Evolutionary conservation across 2,888 invertebrate species (phyloP).

Genomic region (Trichopria drosophilae): DNA sequence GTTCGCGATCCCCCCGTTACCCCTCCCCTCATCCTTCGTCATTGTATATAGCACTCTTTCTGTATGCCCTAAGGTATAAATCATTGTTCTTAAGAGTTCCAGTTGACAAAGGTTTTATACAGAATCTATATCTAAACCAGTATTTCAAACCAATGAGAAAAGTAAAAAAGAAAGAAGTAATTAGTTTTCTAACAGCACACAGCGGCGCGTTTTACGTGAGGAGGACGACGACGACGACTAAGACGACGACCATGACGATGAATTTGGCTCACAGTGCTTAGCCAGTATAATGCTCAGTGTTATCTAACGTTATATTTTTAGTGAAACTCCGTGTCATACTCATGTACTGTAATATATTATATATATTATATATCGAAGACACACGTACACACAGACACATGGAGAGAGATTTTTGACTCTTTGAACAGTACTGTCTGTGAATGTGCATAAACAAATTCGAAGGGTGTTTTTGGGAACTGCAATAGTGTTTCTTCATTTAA

Average conservation of each 20-base stretch:
- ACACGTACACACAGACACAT: constrained; percentile 6
- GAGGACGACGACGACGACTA: constrained; percentile 27
- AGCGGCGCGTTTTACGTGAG: constrained; percentile 49
- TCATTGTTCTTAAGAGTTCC: constrained; percentile 54
- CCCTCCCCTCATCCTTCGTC: constrained; percentile 18
- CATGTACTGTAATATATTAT: constrained; percentile 49
- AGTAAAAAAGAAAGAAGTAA: constrained; percentile 44
- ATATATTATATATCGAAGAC: constrained; percentile 29
- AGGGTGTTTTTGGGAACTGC: too few relatives aligned
- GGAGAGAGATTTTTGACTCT: constrained; percentile 5
- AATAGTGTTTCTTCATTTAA: too few relatives aligned
- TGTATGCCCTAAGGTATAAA: constrained; percentile 45
- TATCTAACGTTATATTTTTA: constrained; percentile 54
- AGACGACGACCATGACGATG: constrained; percentile 16
- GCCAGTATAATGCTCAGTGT: constrained; percentile 54
- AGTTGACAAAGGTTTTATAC: constrained; percentile 56
- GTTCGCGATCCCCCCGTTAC: constrained; percentile 7
- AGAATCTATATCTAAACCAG: constrained; percentile 56
- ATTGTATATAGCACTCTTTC: constrained; percentile 44
- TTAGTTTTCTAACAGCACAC: constrained; percentile 55
- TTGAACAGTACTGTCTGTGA: too few relatives aligned
- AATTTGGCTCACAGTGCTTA: constrained; percentile 44
- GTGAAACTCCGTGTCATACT: constrained; percentile 55
- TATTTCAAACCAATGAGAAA: constrained; percentile 57
- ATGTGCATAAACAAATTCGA: too few relatives aligned